Evolutionary conservation across 2,113 vertebrate genomes (phyloP).

Genomic region (Argyrosomus japonicus): DNA sequence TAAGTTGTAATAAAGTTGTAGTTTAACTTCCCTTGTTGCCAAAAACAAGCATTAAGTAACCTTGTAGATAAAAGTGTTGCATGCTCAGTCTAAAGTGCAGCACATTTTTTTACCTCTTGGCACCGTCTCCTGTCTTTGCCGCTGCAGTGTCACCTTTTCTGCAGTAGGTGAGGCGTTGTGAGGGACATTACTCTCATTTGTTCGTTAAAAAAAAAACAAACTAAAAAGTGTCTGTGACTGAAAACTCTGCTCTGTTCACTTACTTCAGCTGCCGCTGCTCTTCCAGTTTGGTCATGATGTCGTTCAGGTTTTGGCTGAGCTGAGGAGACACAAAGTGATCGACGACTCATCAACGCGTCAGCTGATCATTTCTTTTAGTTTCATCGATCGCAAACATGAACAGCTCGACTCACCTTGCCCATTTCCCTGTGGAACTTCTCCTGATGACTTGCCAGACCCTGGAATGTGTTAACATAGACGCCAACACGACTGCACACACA

Average conservation of each 20-base stretch:
- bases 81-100: not conserved
- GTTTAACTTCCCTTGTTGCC: not conserved
- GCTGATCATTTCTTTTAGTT: not conserved
- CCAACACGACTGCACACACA: conserved; percentile 89
- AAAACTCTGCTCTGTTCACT: conserved; percentile 40
- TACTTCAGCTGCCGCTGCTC: conserved; percentile 86
- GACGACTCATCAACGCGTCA: not conserved
- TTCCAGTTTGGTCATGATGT: conserved; percentile 93
- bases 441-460: conserved; percentile 92
- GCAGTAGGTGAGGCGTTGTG: conserved; percentile 55
- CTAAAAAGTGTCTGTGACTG: not conserved
- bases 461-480: conserved; percentile 97
- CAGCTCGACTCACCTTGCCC: conserved; percentile 87
- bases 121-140: conserved; percentile 57
- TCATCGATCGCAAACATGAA: not conserved
- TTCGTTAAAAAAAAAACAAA: not conserved
- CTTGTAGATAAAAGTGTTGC: accelerated
- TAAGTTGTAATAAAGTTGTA: not conserved
- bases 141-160: conserved; percentile 76
- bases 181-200: conserved; percentile 18
- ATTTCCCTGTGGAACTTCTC: conserved; percentile 98
- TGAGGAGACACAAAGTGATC: conserved; percentile 66
- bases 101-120: conserved; percentile 67
- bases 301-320: conserved; percentile 94
- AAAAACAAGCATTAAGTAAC: not conserved